Conservation (phyloP, 2,797 vertebrate genomes). For the Malacoctenus gilli region DNA sequence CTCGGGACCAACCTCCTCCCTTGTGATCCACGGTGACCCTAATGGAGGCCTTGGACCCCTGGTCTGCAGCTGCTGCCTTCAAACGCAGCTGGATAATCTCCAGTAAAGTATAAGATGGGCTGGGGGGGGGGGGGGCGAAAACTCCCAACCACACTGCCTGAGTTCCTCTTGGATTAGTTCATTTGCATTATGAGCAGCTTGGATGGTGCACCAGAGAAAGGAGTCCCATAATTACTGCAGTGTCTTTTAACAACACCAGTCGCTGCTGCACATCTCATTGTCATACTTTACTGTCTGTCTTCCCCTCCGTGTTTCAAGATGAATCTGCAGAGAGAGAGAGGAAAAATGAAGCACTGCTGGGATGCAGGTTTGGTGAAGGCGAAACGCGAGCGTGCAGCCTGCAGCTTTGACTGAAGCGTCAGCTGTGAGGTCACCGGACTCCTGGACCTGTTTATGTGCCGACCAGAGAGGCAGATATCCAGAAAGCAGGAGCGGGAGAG, state of each 20-base stretch:
- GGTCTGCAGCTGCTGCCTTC: no score
- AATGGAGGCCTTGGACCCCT: no score
- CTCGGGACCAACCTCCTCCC: no score
- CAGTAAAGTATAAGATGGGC: background rate
- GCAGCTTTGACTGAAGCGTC: constrained; percentile 56
- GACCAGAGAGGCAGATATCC: background rate
- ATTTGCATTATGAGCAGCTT: constrained; percentile 16
- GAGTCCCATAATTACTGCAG: constrained; percentile 28
- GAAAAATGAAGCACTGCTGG: constrained; percentile 21
- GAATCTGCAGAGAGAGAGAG: constrained; percentile 11
- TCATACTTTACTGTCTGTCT: constrained; percentile 20
- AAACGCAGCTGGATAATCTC: no score
- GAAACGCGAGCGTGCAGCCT: constrained; percentile 51
- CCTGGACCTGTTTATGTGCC: constrained; percentile 26
- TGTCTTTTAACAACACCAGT: constrained; percentile 13
- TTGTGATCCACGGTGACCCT: no score
- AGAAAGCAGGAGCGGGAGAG: constrained; percentile 21
- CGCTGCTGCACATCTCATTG: constrained; percentile 21
- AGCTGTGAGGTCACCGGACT: constrained; percentile 61
- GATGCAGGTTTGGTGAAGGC: constrained; percentile 34
- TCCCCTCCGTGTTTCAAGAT: no score
- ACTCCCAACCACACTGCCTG: background rate
- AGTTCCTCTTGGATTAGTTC: constrained; percentile 18
- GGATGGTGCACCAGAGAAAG: constrained; percentile 22
- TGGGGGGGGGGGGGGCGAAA: constrained; percentile 1